Percentiles rank a stretch among this genome's conserved stretches.
Evolutionary conservation across 2,797 vertebrate genomes (phyloP).

Genomic region (Gephyroberyx darwinii): DNA sequence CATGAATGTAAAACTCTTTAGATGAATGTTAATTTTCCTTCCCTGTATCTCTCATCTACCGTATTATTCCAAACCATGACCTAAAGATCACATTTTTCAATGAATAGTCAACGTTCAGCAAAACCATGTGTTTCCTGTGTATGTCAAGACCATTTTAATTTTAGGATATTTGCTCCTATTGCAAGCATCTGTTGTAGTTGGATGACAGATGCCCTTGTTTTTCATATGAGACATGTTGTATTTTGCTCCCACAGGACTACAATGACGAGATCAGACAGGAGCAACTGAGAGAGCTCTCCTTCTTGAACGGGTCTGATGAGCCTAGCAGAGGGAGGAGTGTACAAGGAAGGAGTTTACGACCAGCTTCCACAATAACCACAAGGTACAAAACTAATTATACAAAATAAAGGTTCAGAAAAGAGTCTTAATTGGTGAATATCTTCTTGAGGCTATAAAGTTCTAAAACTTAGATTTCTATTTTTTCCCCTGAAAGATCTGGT

Average conservation of each 20-base stretch:
- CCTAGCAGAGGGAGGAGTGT: conserved; percentile 86
- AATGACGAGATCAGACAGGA: conserved; percentile 99
- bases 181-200: conserved; percentile 62
- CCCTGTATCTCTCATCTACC: background rate
- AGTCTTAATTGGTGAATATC: background rate
- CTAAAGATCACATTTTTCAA: conserved; percentile 42
- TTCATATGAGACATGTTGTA: conserved; percentile 42
- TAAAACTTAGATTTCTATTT: background rate
- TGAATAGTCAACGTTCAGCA: conserved; percentile 53
- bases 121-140: conserved; percentile 54
- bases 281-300: conserved; percentile 94
- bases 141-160: conserved; percentile 63
- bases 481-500: background rate
- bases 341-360: conserved; percentile 86
- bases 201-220: conserved; percentile 62
- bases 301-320: conserved; percentile 95
- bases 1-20: background rate
- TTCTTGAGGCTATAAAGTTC: background rate
- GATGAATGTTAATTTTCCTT: conserved; percentile 16
- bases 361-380: conserved; percentile 82
- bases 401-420: background rate
- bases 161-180: conserved; percentile 67
- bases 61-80: conserved; percentile 24
- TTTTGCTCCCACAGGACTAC: conserved; percentile 87
- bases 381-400: conserved; percentile 78